Base-by-base conservation (phyloP, 2,888 invertebrate genomes). In the Athalia circularis region DNA sequence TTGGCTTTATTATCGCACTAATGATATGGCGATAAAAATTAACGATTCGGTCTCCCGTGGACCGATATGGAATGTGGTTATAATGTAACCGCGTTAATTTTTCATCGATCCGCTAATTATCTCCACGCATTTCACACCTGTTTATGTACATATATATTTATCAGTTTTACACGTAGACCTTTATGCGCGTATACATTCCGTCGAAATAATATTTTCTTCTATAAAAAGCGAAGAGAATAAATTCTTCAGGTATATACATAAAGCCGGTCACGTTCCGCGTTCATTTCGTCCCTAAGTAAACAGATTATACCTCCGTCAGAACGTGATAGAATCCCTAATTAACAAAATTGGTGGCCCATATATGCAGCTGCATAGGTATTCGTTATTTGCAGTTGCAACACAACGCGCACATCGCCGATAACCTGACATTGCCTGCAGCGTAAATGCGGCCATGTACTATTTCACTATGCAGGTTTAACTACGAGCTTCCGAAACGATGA, bases 71-170 rank as follows among this genome's bases (percentile, higher is more conserved):
- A 29, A 29, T 29, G 2, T 29, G 29, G 29, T 29, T 29, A 29
- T 50, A 50, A 45, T 11, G 61, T 50, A 68, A 50, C 67, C 54
- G 11, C 43, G 52, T 52, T 15, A 68, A 68, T 29, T 15, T 54
- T 68, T 29, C 54, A 68, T 54, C 68, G 68, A 68, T 54, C 54
- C 54, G 50, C 68, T 11, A 68, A 68, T 68, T 68, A 68, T 15
- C 54, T 29, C 29, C 50, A 68, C 54, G 54, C 68, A 29, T 29
- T 29, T 29, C 2, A 29, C 29, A 29, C 29, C 29, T 29, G 29
- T 29, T 1, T 29, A 29, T n/a, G n/a, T n/a, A n/a, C n/a, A n/a
- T n/a, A n/a, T n/a, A 29, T 29, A 29, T 29, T 29, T 0, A 29
- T 29, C 29, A 29, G 29, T 29, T 29, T 29, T 29, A 29, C 29